Conservation (phyloP, 1,140 invertebrate genomes). For the Brachionus koreanus region DNA sequence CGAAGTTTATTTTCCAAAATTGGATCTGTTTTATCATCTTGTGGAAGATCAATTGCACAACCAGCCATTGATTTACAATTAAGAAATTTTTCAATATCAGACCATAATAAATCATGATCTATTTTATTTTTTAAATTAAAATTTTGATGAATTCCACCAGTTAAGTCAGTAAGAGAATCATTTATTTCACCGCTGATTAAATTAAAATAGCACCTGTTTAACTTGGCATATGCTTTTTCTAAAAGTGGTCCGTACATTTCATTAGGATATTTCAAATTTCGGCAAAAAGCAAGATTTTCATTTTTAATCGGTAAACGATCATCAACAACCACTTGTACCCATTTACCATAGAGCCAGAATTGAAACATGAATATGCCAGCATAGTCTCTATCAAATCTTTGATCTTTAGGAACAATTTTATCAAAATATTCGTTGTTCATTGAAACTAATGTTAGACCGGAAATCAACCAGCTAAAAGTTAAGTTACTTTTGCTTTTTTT, state of each 20-base stretch:
- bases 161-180: conserved; percentile 54
- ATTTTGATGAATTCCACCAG: conserved; percentile 54
- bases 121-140: conserved; percentile 52
- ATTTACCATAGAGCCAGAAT: conserved; percentile 60
- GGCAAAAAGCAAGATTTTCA: conserved; percentile 47
- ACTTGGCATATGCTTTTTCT: conserved; percentile 62
- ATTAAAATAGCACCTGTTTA: conserved; percentile 52
- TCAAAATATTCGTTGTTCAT: background rate
- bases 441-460: background rate
- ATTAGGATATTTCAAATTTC: conserved; percentile 53
- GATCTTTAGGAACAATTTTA: conserved; percentile 27
- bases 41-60: conserved; percentile 20
- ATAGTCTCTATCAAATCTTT: conserved; percentile 40
- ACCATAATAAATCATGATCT: conserved; percentile 12
- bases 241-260: conserved; percentile 62
- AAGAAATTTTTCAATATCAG: background rate
- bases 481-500: background rate
- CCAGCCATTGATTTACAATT: conserved; percentile 10
- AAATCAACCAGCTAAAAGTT: conserved; percentile 36
- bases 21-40: background rate
- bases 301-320: conserved; percentile 55
- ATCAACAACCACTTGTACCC: conserved; percentile 60
- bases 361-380: conserved; percentile 56
- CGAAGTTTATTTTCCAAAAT: conserved; percentile 13
- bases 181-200: conserved; percentile 54